Percentiles rank a stretch among this genome's conserved stretches.
These are phyloP conservation scores for Eupithecia subfuscata DNA, from an alignment of 2,888 invertebrate genomes.

Conservation along the genomic window DNA sequence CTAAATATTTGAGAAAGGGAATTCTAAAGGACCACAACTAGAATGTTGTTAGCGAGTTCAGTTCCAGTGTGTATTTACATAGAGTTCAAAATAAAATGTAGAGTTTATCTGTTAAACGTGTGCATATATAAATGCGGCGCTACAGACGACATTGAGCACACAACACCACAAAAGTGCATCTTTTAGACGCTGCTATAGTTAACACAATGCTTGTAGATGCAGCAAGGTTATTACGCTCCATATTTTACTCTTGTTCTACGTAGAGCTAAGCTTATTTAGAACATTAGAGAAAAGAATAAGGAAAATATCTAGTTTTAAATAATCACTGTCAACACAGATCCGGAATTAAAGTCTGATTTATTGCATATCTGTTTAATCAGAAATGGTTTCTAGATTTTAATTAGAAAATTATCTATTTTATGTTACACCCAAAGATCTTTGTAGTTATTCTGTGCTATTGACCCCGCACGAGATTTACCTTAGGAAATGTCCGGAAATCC, in stretches of 20 bases:
- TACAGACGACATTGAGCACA: constrained; percentile 58
- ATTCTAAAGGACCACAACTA: constrained; percentile 45
- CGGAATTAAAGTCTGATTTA: neutral
- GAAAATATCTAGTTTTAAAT: neutral
- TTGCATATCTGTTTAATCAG: neutral
- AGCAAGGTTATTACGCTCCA: constrained; percentile 19
- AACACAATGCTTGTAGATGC: constrained; percentile 14
- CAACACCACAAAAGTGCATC: constrained; percentile 31
- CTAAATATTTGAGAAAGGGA: constrained; percentile 19
- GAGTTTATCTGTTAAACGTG: constrained; percentile 43
- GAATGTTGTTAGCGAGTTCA: constrained; percentile 33
- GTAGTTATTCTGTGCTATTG: neutral
- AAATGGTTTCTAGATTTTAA: neutral
- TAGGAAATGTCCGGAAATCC: neutral
- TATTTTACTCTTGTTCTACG: neutral
- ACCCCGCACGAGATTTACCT: neutral
- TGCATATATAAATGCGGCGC: constrained; percentile 47
- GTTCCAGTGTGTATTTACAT: constrained; percentile 41
- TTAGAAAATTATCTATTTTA: neutral
- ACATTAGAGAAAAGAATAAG: neutral
- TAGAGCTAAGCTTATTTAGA: neutral
- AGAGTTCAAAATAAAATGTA: constrained; percentile 31
- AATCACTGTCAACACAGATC: neutral
- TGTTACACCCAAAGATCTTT: neutral
- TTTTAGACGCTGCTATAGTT: constrained; percentile 10